phyloP scores from a whole-genome alignment of 1,140 invertebrate species.

The Aphelinus certus region DNA sequence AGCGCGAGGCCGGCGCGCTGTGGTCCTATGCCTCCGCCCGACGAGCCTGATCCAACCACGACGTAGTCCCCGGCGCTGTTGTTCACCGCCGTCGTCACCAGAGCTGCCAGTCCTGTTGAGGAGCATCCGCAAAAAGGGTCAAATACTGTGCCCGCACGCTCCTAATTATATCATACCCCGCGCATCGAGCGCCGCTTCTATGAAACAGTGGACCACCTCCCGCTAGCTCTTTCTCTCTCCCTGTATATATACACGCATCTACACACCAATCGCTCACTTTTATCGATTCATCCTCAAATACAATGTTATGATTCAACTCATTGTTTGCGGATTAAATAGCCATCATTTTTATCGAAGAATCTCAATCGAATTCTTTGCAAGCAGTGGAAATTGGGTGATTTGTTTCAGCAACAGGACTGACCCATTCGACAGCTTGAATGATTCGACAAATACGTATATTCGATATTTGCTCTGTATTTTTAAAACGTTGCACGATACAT shows the following conservation, averaged over 20 bases:
- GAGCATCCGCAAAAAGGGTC: conserved; percentile 27
- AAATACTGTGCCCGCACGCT: neutral
- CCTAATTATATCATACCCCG: no score
- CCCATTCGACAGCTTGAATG: no score
- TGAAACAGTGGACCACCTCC: conserved; percentile 56
- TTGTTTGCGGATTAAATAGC: no score
- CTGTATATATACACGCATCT: no score
- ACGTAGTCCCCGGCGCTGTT: conserved; percentile 49
- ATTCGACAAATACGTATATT: no score
- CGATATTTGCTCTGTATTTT: no score
- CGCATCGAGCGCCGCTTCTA: conserved; percentile 1
- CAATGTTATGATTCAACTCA: no score
- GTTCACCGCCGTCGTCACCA: conserved; percentile 34
- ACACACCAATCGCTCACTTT: neutral
- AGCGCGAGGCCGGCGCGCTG: conserved; percentile 51
- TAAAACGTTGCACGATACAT: no score
- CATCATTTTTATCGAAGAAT: no score
- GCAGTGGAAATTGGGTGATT: no score
- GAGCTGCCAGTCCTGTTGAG: conserved; percentile 7
- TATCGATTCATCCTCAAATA: neutral
- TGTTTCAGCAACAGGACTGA: no score
- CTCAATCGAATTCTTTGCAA: no score
- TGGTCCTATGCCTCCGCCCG: conserved; percentile 45
- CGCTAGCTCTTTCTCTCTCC: neutral
- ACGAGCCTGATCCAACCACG: conserved; percentile 29